Evolutionary conservation across 2,888 invertebrate species (phyloP).

Genomic region (Callosobruchus maculatus): DNA sequence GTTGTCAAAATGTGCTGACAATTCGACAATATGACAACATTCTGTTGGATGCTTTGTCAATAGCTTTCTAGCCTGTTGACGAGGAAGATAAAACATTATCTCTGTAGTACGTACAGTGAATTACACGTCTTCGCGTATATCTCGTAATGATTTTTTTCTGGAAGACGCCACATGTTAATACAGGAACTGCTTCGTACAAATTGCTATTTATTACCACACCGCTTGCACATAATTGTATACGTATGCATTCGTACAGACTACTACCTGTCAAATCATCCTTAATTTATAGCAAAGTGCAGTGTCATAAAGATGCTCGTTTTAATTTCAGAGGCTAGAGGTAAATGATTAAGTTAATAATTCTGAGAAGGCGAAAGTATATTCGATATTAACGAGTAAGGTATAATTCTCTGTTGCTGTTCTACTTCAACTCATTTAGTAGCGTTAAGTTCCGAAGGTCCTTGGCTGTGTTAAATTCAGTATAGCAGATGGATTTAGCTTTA

Average conservation of each 20-base stretch:
- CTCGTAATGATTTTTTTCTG: not conserved
- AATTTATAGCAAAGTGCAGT: not conserved
- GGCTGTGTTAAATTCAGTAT: no score
- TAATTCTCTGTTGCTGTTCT: no score
- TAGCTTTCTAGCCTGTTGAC: not conserved
- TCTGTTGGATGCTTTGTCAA: no score
- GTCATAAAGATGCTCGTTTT: not conserved
- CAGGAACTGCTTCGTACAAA: not conserved
- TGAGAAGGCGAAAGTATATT: no score
- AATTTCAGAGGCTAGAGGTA: not conserved
- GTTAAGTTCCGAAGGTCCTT: no score
- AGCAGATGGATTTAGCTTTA: no score
- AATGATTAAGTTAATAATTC: no score
- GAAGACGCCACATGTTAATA: not conserved
- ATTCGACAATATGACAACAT: no score
- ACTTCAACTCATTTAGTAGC: no score
- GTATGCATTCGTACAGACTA: not conserved
- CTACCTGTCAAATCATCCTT: not conserved
- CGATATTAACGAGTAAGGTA: no score
- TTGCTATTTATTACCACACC: not conserved
- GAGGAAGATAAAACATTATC: not conserved
- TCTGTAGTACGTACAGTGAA: not conserved
- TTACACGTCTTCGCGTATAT: not conserved
- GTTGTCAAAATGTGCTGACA: no score
- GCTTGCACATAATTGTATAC: not conserved